These are phyloP conservation scores for Lepidothrix coronata DNA, from an alignment of 2,113 vertebrate genomes.

Conservation along the genomic window DNA sequence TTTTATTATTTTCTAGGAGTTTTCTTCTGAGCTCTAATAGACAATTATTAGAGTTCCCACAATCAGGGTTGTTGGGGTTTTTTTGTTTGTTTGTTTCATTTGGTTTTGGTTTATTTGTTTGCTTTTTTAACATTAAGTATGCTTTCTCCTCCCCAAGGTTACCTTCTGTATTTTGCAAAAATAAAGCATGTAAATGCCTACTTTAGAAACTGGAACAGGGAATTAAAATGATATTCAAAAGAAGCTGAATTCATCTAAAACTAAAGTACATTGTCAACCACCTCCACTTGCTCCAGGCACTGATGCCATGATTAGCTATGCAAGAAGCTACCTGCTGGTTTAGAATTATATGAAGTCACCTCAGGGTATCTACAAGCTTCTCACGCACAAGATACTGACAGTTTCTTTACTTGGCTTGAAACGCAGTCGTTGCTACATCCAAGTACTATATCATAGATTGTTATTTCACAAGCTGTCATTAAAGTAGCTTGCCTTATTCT, in stretches of 20 bases:
- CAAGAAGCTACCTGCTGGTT: constrained; percentile 87
- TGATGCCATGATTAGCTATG: constrained; percentile 82
- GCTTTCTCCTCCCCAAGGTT: not conserved
- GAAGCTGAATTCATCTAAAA: constrained; percentile 77
- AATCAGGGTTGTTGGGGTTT: not conserved
- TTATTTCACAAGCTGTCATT: constrained; percentile 80
- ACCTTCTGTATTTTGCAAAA: constrained; percentile 53
- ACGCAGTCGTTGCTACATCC: constrained; percentile 75
- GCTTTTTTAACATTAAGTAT: not conserved
- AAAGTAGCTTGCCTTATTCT: constrained; percentile 70
- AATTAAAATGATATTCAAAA: constrained; percentile 80
- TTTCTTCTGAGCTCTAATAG: not conserved
- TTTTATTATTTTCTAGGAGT: not conserved
- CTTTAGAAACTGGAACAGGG: constrained; percentile 65
- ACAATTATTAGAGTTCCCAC: not conserved
- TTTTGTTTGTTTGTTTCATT: not conserved
- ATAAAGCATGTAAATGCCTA: constrained; percentile 55
- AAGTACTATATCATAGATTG: constrained; percentile 75
- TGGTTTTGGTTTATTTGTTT: not conserved
- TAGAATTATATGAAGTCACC: constrained; percentile 80
- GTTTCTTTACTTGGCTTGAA: constrained; percentile 76
- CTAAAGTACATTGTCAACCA: constrained; percentile 77
- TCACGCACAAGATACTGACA: constrained; percentile 81
- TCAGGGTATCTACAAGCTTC: constrained; percentile 81
- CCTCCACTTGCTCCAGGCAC: constrained; percentile 78